phyloP scores from a whole-genome alignment of 2,888 invertebrate genomes.

The Drosophila paramelanica region DNA sequence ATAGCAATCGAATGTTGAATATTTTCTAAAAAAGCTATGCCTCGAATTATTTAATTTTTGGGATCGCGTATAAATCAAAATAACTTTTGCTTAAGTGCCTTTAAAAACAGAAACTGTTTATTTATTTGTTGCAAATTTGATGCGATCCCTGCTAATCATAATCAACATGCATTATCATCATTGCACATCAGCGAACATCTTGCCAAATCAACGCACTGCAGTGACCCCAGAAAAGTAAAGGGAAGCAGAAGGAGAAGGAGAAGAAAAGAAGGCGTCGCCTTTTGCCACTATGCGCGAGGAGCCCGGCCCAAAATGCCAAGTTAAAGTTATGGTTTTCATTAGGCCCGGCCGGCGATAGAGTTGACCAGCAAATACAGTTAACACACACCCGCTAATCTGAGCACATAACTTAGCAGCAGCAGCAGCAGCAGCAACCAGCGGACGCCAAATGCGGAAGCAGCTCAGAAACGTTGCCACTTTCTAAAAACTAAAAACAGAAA shows the following conservation, averaged over 20 bases:
- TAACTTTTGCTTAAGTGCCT: too few species aligned
- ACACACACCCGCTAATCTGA: conserved; percentile 79
- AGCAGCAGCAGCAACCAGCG: conserved; percentile 29
- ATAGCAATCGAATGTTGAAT: too few species aligned
- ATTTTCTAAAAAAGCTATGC: too few species aligned
- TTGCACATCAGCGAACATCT: conserved; percentile 6
- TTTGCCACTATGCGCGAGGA: conserved; percentile 26
- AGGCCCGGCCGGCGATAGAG: conserved; percentile 50
- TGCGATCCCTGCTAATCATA: neutral
- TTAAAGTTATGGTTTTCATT: conserved; percentile 77
- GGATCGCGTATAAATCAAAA: too few species aligned
- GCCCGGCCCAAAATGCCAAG: conserved; percentile 58
- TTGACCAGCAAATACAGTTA: conserved; percentile 51
- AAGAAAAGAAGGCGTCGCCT: conserved; percentile 40
- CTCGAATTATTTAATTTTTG: too few species aligned
- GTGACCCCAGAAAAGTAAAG: conserved; percentile 32
- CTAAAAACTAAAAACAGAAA: conserved; percentile 40
- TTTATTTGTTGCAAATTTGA: neutral
- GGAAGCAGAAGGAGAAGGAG: neutral
- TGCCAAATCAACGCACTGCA: neutral
- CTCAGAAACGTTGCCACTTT: conserved; percentile 57
- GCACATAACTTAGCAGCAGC: conserved; percentile 70
- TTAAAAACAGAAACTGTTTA: too few species aligned
- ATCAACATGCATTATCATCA: conserved; percentile 8
- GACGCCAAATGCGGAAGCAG: conserved; percentile 63